Base-by-base conservation (phyloP, 30 jellyfish, hydroid and myxozoan genomes). In the Haliclystus octoradiatus region DNA sequence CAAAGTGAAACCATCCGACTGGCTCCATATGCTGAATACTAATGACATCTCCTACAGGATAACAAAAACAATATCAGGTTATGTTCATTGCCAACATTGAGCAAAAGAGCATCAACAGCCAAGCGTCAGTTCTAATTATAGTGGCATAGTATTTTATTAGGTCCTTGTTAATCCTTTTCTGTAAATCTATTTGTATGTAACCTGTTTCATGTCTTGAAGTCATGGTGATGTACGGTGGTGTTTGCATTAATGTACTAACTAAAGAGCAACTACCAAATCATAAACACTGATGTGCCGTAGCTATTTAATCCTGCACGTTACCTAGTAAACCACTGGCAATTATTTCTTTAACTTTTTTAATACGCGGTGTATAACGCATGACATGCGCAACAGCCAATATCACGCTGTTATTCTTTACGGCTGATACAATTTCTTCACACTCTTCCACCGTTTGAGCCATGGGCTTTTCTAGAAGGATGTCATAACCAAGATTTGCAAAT, bases 1-100 rank as follows among this genome's bases (percentile, higher is more conserved):
- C 96, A 73, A 71, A 86, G 33, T 79, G 94, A 62, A 50, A 79
- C 96, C 96, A 86, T 24, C 96, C 96, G 65, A 86, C 84, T 3
- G 96, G 96, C 28, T 86, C 93, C 83, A 86, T 71, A 34, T 77
- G 92, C 46, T 86, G 96, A 25, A 86, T 86, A 35, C 75, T 70
- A 52, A 86, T 80, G 73, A 85, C 67, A 22, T 85, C 96, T 26
- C 96, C 96, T 83, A 66, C n/a, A n/a, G n/a, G n/a, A n/a, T n/a
- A n/a, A n/a, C n/a, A n/a, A n/a, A n/a, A n/a, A n/a, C n/a, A n/a
- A n/a, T n/a, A n/a, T n/a, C n/a, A n/a, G n/a, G n/a, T n/a, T n/a
- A n/a, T n/a, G n/a, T n/a, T n/a, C n/a, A n/a, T 40, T 40, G 57
- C 57, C 19, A 19, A 40, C 57, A 40, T 40, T 40, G 57, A 9